These are phyloP conservation scores for Tetraneura akinire DNA, from an alignment of 1,140 invertebrate species.

Conservation along the genomic window DNA sequence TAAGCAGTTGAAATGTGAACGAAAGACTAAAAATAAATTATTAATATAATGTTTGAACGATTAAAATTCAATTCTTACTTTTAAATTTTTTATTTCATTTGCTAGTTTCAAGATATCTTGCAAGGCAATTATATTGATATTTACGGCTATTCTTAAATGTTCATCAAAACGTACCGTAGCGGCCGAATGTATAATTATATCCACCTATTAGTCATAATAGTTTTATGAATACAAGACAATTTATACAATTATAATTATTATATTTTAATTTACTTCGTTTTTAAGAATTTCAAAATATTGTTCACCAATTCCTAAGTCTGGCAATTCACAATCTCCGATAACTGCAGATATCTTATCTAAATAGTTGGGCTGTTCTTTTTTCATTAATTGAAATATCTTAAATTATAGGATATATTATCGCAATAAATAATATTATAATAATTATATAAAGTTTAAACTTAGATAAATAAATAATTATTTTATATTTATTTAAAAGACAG, in stretches of 20 bases:
- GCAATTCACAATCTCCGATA: constrained; percentile 64
- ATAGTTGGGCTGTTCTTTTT: constrained; percentile 52
- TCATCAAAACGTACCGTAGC: constrained; percentile 89
- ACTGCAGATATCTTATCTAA: constrained; percentile 57
- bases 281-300: constrained; percentile 59
- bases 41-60: no score
- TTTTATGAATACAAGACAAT: not conserved
- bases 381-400: constrained; percentile 52
- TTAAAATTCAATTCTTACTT: not conserved
- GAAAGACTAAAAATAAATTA: constrained; percentile 60
- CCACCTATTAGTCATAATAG: constrained; percentile 58
- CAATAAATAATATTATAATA: no score
- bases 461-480: no score
- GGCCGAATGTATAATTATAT: constrained; percentile 76
- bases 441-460: no score
- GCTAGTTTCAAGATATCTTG: constrained; percentile 61
- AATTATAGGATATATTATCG: not conserved
- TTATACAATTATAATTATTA: not conserved
- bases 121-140: constrained; percentile 67
- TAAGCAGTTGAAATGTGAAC: constrained; percentile 74
- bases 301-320: constrained; percentile 61
- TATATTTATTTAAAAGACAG: no score
- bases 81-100: constrained; percentile 13
- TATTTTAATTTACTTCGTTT: constrained; percentile 67
- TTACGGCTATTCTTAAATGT: constrained; percentile 67